phyloP scores from a whole-genome alignment of 2,797 vertebrate species.

The Anabacerthia variegaticeps region DNA sequence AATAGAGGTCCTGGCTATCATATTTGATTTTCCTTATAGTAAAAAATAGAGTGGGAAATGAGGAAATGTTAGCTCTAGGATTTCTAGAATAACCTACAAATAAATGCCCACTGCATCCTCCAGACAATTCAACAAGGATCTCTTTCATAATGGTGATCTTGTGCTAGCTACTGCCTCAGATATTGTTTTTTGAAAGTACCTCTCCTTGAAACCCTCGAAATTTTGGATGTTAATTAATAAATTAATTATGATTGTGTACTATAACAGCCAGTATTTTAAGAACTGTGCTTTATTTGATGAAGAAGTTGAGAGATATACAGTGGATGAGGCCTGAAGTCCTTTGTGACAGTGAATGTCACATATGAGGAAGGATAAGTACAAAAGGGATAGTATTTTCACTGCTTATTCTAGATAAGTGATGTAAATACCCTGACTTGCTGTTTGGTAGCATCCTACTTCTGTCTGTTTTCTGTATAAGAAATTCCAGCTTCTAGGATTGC shows the following conservation, averaged over 20 bases:
- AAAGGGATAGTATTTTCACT: neutral
- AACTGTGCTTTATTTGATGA: neutral
- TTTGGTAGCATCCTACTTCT: neutral
- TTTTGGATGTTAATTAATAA: neutral
- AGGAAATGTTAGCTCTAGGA: neutral
- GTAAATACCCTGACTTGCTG: neutral
- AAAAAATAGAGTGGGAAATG: neutral
- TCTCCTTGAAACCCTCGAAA: neutral
- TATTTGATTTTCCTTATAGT: neutral
- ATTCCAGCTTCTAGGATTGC: neutral
- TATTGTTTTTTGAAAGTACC: neutral
- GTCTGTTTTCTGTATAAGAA: neutral
- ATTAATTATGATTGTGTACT: neutral
- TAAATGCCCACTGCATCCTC: neutral
- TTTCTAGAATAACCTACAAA: neutral
- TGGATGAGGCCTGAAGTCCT: neutral
- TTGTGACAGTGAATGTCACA: neutral
- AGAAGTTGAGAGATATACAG: neutral
- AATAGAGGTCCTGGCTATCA: neutral
- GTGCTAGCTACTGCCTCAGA: neutral
- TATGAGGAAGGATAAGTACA: neutral
- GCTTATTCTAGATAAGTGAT: neutral
- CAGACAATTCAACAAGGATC: accelerated
- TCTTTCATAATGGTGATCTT: neutral
- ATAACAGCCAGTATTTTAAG: neutral